phyloP scores from a whole-genome alignment of 2,888 invertebrate species.

The Lasioglossum calceatum region DNA sequence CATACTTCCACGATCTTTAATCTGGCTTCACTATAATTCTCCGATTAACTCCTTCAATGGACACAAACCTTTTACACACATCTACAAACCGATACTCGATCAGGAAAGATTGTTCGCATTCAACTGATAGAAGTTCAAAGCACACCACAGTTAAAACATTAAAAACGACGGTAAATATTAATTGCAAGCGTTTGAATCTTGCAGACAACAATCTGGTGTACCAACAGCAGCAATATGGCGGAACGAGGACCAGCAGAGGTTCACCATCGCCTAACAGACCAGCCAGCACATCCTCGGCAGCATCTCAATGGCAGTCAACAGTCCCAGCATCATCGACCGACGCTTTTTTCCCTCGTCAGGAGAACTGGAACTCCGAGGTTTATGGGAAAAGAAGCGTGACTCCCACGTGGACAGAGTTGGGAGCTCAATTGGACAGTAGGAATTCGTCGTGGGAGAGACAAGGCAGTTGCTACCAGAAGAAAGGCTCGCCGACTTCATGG shows the following conservation, averaged over 20 bases:
- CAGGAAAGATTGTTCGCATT: too few relatives aligned
- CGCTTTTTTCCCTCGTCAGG: conserved; percentile 67
- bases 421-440: conserved; percentile 74
- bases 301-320: conserved; percentile 75
- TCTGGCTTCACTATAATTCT: not conserved
- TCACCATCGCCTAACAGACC: conserved; percentile 77
- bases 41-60: not conserved
- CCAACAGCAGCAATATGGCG: conserved; percentile 73
- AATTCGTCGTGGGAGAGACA: conserved; percentile 80
- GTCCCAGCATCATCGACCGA: conserved; percentile 56
- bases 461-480: conserved; percentile 75
- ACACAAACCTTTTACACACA: not conserved
- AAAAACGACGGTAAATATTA: not conserved
- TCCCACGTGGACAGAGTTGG: conserved; percentile 80
- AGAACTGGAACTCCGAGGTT: conserved; percentile 72
- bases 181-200: not conserved
- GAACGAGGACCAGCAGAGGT: conserved; percentile 69
- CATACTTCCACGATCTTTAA: not conserved
- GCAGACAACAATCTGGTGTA: conserved; percentile 63
- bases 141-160: not conserved
- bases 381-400: conserved; percentile 76
- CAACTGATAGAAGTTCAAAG: not conserved
- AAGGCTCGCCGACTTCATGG: conserved; percentile 77
- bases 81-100: too few relatives aligned
- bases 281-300: conserved; percentile 76